phyloP scores from a whole-genome alignment of 2,113 vertebrate genomes.

The Tringa solitaria region DNA sequence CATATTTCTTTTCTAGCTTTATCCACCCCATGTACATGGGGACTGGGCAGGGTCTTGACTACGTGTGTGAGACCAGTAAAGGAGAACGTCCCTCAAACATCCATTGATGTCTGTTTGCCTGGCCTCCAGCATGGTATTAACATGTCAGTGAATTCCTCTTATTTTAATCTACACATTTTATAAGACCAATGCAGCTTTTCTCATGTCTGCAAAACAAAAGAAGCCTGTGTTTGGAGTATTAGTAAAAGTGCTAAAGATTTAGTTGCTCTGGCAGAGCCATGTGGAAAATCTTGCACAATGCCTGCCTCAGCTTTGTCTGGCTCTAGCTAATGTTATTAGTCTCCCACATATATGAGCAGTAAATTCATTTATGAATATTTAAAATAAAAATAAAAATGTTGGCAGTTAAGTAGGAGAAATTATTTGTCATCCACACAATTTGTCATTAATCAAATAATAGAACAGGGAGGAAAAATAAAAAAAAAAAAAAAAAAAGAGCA shows the following conservation, averaged over 20 bases:
- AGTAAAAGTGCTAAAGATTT: neutral
- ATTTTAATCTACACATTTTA: neutral
- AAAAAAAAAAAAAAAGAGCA: neutral
- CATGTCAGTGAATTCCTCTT: neutral
- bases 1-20: neutral
- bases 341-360: neutral
- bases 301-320: neutral
- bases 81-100: neutral
- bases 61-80: neutral
- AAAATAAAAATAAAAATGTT: slow-evolving; percentile 32
- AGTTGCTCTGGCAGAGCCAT: neutral
- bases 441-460: slow-evolving; percentile 16
- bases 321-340: neutral
- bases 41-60: neutral
- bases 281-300: slow-evolving; percentile 3
- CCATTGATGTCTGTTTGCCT: neutral
- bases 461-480: neutral
- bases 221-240: neutral
- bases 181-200: neutral
- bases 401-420: neutral
- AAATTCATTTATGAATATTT: slow-evolving; percentile 23
- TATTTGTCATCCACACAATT: neutral
- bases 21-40: fast-evolving
- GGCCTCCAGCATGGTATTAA: neutral
- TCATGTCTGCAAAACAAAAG: neutral